Conservation (phyloP, 2,888 invertebrate genomes). For the Megalurothrips usitatus region DNA sequence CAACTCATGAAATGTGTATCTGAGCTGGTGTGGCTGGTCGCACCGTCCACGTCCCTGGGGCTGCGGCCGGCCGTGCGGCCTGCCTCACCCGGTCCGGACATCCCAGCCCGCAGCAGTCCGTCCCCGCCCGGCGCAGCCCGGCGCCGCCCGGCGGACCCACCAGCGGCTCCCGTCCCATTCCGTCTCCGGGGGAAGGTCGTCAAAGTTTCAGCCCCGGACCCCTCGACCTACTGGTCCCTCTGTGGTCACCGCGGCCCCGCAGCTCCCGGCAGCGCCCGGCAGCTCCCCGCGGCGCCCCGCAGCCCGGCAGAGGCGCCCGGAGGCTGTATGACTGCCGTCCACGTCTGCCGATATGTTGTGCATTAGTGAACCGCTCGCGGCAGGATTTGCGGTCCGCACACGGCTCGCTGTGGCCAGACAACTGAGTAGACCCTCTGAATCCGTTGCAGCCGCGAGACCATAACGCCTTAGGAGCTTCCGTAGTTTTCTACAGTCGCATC, state of each 20-base stretch:
- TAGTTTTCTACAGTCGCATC: no score
- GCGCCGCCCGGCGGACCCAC: neutral
- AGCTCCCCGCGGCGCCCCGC: neutral
- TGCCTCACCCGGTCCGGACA: neutral
- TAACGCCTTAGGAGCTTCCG: no score
- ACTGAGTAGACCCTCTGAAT: no score
- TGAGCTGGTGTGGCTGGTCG: conserved; percentile 8
- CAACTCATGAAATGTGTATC: conserved; percentile 26
- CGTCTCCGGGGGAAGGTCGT: conserved; percentile 11
- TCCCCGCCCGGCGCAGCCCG: neutral
- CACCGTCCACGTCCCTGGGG: neutral
- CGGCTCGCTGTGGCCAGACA: no score
- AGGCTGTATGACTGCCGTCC: no score
- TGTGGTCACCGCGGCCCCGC: neutral
- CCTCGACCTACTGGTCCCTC: no score
- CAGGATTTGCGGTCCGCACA: no score
- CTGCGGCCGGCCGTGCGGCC: neutral
- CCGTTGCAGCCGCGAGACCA: no score
- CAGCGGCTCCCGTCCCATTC: neutral
- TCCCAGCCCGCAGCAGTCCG: no score
- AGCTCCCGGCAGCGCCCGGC: neutral
- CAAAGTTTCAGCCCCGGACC: conserved; percentile 6
- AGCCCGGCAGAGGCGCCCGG: neutral
- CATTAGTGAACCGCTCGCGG: no score
- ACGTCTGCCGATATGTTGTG: no score